These are phyloP conservation scores for Oryzias javanicus DNA, from an alignment of 2,113 vertebrate species.

Conservation along the genomic window DNA sequence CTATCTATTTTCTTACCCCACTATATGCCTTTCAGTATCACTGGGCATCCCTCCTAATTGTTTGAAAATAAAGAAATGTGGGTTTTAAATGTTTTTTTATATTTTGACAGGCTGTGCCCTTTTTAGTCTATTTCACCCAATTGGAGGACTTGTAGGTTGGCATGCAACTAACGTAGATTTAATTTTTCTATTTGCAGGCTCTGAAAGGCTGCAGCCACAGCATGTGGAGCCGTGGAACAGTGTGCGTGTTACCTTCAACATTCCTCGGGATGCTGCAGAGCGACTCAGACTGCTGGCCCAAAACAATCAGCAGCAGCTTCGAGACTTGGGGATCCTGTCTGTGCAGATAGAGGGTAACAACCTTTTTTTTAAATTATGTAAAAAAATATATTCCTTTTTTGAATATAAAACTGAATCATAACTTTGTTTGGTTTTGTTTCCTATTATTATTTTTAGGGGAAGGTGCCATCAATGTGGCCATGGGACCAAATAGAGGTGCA, in stretches of 20 bases:
- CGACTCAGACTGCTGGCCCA: constrained; percentile 91
- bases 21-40: too few species aligned
- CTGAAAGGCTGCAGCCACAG: constrained; percentile 81
- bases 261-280: constrained; percentile 94
- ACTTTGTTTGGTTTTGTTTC: not conserved
- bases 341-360: constrained; percentile 94
- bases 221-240: constrained; percentile 98
- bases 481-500: constrained; percentile 87
- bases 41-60: too few species aligned
- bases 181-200: not conserved
- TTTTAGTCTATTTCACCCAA: too few species aligned
- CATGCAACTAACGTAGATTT: not conserved
- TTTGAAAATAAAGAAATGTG: too few species aligned
- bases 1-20: too few species aligned
- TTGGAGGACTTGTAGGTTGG: not conserved
- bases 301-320: constrained; percentile 96
- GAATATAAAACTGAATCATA: not conserved
- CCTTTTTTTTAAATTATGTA: too few species aligned
- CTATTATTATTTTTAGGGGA: constrained; percentile 79
- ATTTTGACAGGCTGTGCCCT: too few species aligned
- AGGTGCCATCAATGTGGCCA: constrained; percentile 93
- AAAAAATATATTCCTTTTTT: too few species aligned
- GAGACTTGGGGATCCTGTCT: constrained; percentile 96
- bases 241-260: constrained; percentile 96
- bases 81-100: too few species aligned